Base-by-base conservation (phyloP, 1,140 invertebrate genomes). In the Heliconius himera region DNA sequence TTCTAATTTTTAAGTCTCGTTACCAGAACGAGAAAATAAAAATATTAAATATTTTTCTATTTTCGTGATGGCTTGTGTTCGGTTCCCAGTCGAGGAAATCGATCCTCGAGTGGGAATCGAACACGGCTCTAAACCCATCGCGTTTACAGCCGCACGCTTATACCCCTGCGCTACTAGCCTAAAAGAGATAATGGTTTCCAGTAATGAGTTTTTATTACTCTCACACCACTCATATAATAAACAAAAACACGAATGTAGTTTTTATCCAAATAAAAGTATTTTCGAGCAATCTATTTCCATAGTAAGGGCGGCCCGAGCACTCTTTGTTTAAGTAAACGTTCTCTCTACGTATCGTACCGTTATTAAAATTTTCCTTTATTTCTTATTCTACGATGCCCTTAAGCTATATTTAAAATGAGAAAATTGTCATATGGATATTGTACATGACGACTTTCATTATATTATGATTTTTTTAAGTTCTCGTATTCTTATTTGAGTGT, bases 301-400 rank as follows among this genome's bases (percentile, higher is more conserved):
- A 60, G 8, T 60, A 22, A 60, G 54, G 54, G 54, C 20, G n/a
- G 54, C 54, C 9, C 2, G 20, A 60, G 54, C 54, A 2, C 54
- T 60, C 54, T 60, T 60, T 60, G 54, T 26, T 60, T 26, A 60
- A 60, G 54, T 60, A 60, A 60, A 60, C 54, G 54, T 22, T 60
- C n/a, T 54, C 51, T 60, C 18, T 51, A 60, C 54, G n/a, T 60
- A 60, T 9, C 54, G 54, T 60, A 60, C n/a, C 54, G 54, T 60
- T 60, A 60, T 60, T 60, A 60, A 60, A 60, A 60, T 60, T 60
- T 60, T 60, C 54, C 54, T 26, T 60, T 22, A 60, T 60, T 26
- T 60, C 54, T 60, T 60, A 60, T 60, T 22, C 54, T 60, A 60
- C 54, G 54, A 4, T 60, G 54, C 54, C 54, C 76, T 80, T 73